phyloP scores from a whole-genome alignment of 2,113 vertebrate species.

The Excalfactoria chinensis region DNA sequence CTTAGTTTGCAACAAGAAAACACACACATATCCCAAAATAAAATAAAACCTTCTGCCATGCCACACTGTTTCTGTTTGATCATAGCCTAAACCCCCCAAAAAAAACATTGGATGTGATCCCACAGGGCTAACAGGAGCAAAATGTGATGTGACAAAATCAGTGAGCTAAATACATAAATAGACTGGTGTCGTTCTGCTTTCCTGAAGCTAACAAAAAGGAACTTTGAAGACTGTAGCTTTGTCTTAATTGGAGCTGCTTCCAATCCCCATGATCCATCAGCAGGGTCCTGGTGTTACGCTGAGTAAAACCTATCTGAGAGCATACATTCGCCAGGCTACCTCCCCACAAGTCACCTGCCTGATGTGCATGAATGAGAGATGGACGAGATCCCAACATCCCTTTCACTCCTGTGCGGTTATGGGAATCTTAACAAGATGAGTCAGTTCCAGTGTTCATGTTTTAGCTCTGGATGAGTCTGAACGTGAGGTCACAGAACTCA shows the following conservation, averaged over 20 bases:
- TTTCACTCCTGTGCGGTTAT: not conserved
- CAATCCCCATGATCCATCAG: not conserved
- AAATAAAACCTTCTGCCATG: not conserved
- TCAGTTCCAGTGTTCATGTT: not conserved
- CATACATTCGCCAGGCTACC: not conserved
- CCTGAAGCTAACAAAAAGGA: not conserved
- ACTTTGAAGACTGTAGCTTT: not conserved
- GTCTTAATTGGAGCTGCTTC: not conserved
- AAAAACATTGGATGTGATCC: not conserved
- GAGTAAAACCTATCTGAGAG: not conserved
- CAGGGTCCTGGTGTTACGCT: not conserved
- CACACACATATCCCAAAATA: not conserved
- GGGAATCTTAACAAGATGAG: not conserved
- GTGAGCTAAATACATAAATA: not conserved
- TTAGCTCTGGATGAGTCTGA: not conserved
- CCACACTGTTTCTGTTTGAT: not conserved
- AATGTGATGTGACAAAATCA: slow-evolving; percentile 19
- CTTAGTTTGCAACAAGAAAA: slow-evolving; percentile 20
- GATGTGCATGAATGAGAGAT: not conserved
- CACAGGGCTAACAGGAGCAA: slow-evolving; percentile 2
- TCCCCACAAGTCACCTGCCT: not conserved
- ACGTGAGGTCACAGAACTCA: not conserved
- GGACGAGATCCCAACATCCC: not conserved
- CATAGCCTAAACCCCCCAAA: not conserved
- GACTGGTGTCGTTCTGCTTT: not conserved